phyloP scores from a whole-genome alignment of 2,113 vertebrate species.

The Pluvianellus socialis region DNA sequence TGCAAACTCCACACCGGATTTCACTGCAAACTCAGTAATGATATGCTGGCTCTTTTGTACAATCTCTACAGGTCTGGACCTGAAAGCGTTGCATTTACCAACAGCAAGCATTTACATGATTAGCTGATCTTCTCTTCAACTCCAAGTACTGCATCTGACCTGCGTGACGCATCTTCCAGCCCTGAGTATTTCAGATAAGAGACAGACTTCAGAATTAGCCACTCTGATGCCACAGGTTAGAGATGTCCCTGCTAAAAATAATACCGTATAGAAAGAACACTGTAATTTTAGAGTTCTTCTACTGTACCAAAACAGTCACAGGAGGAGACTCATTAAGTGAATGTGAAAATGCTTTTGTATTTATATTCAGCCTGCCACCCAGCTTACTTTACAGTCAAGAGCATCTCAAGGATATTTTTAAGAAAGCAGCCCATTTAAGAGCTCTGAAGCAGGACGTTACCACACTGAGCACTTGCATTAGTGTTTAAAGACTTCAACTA shows the following conservation, averaged over 20 bases:
- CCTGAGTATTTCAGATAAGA: background rate
- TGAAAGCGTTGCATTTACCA: slow-evolving; percentile 3
- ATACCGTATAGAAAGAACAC: background rate
- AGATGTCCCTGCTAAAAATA: slow-evolving; percentile 19
- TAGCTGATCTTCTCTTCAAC: background rate
- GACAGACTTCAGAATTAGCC: background rate
- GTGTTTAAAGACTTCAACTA: background rate
- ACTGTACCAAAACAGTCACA: background rate
- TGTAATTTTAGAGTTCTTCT: background rate
- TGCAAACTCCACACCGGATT: background rate
- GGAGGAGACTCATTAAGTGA: background rate
- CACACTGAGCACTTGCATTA: background rate
- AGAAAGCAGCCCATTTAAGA: background rate
- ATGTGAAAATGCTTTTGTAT: background rate
- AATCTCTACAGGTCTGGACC: background rate
- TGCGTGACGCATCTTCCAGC: background rate
- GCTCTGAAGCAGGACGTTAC: background rate
- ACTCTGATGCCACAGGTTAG: background rate
- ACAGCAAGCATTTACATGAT: background rate
- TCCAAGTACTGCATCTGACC: background rate
- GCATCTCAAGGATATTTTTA: background rate
- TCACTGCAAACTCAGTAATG: background rate
- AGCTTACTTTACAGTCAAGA: background rate
- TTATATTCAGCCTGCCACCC: background rate
- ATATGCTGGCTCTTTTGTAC: background rate